These are phyloP conservation scores for Bimastos eiseni DNA, from an alignment of 2,888 invertebrate genomes.

Conservation along the genomic window DNA sequence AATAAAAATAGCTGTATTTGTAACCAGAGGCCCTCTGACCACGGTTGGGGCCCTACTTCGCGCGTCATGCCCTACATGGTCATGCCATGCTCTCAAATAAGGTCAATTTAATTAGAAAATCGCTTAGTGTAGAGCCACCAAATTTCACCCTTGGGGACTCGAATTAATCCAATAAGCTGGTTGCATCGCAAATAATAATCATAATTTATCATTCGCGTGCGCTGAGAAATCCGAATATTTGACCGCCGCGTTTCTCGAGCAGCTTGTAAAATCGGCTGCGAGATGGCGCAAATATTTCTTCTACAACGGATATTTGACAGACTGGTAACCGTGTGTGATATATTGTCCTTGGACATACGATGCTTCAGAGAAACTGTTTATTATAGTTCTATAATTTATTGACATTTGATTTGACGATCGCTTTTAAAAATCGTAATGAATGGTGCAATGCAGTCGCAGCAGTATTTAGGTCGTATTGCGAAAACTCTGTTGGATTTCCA, in stretches of 20 bases:
- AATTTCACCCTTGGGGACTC: not conserved
- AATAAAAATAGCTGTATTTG: too few species aligned
- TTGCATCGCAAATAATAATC: not conserved
- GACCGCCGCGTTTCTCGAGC: too few species aligned
- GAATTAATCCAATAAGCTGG: not conserved
- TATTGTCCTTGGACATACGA: not conserved
- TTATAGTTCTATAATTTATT: not conserved
- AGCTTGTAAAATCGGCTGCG: not conserved
- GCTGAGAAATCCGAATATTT: too few species aligned
- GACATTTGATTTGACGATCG: not conserved
- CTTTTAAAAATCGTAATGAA: not conserved
- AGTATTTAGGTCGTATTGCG: not conserved
- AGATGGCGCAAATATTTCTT: not conserved
- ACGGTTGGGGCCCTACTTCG: too few species aligned
- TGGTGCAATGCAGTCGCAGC: not conserved
- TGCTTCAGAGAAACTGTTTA: not conserved
- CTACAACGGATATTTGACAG: not conserved
- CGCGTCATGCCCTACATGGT: too few species aligned
- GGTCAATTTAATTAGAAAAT: not conserved
- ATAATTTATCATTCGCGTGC: not conserved
- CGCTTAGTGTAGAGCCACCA: not conserved
- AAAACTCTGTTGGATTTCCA: conserved; percentile 7
- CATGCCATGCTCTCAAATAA: not conserved
- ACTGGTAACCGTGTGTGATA: not conserved
- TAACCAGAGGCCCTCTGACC: too few species aligned